Conservation (phyloP, 2,888 invertebrate species). For the Electrophaes corylata region DNA sequence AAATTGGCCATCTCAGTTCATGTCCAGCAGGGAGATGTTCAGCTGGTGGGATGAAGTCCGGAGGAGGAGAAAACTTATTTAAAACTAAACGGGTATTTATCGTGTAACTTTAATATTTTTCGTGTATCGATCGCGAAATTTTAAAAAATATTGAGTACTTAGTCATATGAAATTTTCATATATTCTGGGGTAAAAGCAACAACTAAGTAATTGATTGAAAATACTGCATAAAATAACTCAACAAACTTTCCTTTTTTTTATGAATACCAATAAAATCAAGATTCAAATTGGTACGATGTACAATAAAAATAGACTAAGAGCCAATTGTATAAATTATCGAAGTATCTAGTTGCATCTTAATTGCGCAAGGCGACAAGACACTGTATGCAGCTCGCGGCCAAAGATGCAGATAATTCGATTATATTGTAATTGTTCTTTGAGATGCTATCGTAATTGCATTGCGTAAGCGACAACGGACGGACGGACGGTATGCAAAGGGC, state of each 20-base stretch:
- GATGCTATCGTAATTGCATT: conserved; percentile 42
- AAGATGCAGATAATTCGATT: conserved; percentile 45
- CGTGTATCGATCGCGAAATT: no score
- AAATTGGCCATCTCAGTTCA: no score
- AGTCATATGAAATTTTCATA: no score
- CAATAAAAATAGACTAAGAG: conserved; percentile 22
- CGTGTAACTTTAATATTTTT: no score
- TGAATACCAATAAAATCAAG: conserved; percentile 17
- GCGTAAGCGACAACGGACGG: conserved; percentile 35
- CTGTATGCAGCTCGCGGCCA: conserved; percentile 50
- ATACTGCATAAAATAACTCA: neutral
- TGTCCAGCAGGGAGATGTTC: no score
- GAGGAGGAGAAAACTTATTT: no score
- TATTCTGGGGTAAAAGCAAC: no score
- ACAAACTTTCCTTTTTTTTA: neutral
- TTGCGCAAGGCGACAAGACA: conserved; percentile 64
- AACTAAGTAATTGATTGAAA: neutral
- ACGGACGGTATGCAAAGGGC: conserved; percentile 33
- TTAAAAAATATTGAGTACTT: no score
- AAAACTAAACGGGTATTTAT: no score
- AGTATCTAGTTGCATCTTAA: conserved; percentile 62
- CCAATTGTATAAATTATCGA: conserved; percentile 38
- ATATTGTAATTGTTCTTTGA: conserved; percentile 43
- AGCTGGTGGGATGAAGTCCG: no score
- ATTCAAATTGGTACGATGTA: conserved; percentile 15